phyloP scores from a whole-genome alignment of 2,888 invertebrate genomes.

The Stictocephala bisonia region DNA sequence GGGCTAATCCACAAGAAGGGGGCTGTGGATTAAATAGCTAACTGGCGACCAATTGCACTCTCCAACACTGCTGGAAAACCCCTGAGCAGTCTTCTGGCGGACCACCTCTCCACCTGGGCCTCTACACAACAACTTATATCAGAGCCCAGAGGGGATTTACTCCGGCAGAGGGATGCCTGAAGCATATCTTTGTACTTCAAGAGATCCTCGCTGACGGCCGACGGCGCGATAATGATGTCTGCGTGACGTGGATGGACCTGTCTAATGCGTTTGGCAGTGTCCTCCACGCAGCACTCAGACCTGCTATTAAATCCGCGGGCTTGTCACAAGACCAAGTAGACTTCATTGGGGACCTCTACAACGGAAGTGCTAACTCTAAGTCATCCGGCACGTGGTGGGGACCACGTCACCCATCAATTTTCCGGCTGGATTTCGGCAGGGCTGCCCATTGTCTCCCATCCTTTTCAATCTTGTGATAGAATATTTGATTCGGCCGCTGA shows the following conservation, averaged over 20 bases:
- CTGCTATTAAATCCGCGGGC: no score
- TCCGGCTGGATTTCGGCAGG: background rate
- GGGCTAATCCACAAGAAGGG: no score
- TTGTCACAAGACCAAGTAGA: background rate
- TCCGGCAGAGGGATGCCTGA: slow-evolving; percentile 33
- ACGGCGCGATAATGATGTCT: no score
- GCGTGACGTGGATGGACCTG: slow-evolving; percentile 5
- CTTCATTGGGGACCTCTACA: background rate
- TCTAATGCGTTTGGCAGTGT: background rate
- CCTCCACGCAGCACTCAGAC: no score
- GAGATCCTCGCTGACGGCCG: background rate
- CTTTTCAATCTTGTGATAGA: background rate
- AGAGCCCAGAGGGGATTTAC: slow-evolving; percentile 46
- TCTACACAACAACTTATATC: no score
- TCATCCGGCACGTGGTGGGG: background rate
- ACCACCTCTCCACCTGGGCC: no score
- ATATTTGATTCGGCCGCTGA: background rate
- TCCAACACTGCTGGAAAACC: no score
- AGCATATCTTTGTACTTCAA: slow-evolving; percentile 21
- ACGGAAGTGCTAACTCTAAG: background rate
- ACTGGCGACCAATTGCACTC: no score
- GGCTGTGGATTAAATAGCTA: no score
- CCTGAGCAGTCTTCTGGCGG: no score
- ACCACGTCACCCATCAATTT: background rate
- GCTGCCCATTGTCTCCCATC: background rate